Evolutionary conservation across 2,797 vertebrate species (phyloP), one percentile per base, ranked within the genome.

Genomic region (Sebastes nivosus): DNA sequence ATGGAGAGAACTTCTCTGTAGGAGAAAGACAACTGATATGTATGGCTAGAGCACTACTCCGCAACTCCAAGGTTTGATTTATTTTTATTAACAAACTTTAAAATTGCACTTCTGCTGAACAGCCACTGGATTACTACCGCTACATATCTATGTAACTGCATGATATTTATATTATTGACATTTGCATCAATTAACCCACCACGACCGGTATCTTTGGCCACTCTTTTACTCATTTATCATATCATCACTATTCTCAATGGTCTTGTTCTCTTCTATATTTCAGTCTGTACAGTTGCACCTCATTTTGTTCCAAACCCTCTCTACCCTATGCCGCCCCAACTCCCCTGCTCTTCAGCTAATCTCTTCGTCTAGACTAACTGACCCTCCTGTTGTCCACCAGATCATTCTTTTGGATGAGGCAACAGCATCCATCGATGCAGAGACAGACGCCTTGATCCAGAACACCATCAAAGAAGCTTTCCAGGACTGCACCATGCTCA

Each of bases 1-100:
- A 97, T n/a, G 96, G 96, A 75, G 95, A 97, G 75, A 97, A 97
- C 89, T 97, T 97, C 91, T 98, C 97, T 11, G 96, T 97, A 0
- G 97, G 95, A 70, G 94, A 97, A 85, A 92, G 92, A 66, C 96
- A 97, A 87, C 94, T 97, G 32, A 92, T 97, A 34, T 97, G 97
- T 75, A 95, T 97, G 96, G 96, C 96, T 52, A 91, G 96, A 93
- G 96, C 95, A 0, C 90, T 96, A 16, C 96, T 97, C 30, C 93
- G 94, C 36, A 96, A 97, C 92, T 97, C 96, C 55, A 95, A 96
- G 95, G 96, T 97, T 29, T 34, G 14, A 22, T 14, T 54, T 3
- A 0, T 63, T 54, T 52, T 16, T 14, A 14, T 66, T 55, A 32
- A 18, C 18, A 70, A 16, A 20, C 5, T 42, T 42, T 42, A 36